These are phyloP conservation scores for Gerris buenoi DNA, from an alignment of 1,140 invertebrate genomes.

Conservation along the genomic window DNA sequence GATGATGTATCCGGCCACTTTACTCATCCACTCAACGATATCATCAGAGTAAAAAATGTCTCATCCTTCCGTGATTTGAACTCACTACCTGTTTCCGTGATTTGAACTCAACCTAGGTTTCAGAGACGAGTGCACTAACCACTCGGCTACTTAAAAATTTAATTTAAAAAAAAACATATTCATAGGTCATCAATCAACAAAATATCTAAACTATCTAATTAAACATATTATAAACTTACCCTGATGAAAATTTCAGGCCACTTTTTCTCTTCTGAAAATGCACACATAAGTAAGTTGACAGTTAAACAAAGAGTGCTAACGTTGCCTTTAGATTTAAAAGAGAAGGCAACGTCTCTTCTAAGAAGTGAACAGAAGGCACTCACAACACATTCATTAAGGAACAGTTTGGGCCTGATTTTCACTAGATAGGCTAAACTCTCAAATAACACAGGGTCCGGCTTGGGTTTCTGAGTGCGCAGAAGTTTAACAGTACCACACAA, in stretches of 20 bases:
- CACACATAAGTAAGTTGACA: constrained; percentile 68
- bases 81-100: too few relatives aligned
- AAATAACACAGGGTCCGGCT: constrained; percentile 64
- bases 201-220: too few relatives aligned
- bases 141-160: too few relatives aligned
- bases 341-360: constrained; percentile 51
- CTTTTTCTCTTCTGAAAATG: constrained; percentile 55
- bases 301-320: constrained; percentile 66
- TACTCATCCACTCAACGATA: too few relatives aligned
- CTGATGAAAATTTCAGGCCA: constrained; percentile 68
- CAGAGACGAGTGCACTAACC: too few relatives aligned
- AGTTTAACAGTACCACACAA: constrained; percentile 45
- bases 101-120: too few relatives aligned
- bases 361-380: constrained; percentile 69
- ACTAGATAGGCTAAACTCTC: constrained; percentile 65
- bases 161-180: too few relatives aligned
- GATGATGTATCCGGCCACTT: too few relatives aligned
- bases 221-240: constrained; percentile 37
- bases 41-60: too few relatives aligned
- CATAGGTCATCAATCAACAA: too few relatives aligned
- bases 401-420: constrained; percentile 62
- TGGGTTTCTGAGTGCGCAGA: constrained; percentile 48
- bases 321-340: constrained; percentile 62
- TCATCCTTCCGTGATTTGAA: too few relatives aligned
- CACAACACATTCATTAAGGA: constrained; percentile 60